These are phyloP conservation scores for Zapornia atra DNA, from an alignment of 2,113 vertebrate species.

Conservation along the genomic window DNA sequence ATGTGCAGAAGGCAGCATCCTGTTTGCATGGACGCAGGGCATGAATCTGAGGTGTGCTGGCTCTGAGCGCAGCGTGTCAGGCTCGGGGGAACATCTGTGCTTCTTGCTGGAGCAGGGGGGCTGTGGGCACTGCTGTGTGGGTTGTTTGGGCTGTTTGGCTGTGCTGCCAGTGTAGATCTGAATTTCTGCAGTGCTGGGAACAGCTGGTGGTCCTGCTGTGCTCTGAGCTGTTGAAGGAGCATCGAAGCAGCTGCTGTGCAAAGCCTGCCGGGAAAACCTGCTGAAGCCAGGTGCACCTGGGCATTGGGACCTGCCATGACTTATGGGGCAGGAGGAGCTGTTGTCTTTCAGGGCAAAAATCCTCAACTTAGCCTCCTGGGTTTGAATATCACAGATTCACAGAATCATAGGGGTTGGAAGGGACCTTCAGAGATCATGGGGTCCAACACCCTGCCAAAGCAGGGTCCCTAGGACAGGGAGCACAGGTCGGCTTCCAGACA, in stretches of 20 bases:
- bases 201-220: background rate
- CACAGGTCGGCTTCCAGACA: too few species aligned
- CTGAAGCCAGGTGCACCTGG: background rate
- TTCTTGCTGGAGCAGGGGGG: background rate
- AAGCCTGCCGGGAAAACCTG: background rate
- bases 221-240: background rate
- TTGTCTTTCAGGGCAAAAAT: background rate
- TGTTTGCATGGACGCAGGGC: background rate
- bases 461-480: too few species aligned
- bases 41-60: background rate
- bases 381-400: background rate
- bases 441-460: too few species aligned
- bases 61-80: background rate
- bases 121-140: rapidly evolving
- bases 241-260: background rate
- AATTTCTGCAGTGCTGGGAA: background rate
- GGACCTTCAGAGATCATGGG: too few species aligned
- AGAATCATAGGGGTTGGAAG: too few species aligned
- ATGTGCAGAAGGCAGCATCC: background rate
- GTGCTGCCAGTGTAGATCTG: background rate
- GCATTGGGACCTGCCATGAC: background rate
- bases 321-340: background rate
- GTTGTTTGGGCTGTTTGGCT: rapidly evolving
- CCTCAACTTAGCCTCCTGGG: background rate
- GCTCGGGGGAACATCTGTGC: background rate